Conservation (phyloP, 35 echinoderm and acorn worm species). For the Amphiura filiformis region DNA sequence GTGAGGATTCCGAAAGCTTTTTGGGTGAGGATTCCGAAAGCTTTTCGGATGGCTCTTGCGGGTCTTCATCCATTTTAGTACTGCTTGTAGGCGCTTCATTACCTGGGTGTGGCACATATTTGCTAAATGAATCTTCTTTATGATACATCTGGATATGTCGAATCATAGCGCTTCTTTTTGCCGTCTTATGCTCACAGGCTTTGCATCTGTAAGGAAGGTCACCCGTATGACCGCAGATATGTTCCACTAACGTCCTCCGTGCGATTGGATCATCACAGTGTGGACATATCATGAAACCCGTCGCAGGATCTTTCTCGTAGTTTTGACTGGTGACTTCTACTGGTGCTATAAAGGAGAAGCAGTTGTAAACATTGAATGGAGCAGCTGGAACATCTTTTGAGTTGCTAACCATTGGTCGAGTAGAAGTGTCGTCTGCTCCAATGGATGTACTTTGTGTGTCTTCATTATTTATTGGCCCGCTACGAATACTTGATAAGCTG, state of each 20-base stretch:
- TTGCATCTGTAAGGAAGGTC: not conserved
- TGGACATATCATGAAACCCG: not conserved
- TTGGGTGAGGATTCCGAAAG: no score
- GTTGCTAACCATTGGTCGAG: no score
- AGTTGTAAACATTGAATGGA: not conserved
- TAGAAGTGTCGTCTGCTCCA: no score
- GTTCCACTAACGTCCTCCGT: not conserved
- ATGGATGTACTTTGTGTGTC: no score
- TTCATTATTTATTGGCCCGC: no score
- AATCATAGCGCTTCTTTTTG: not conserved
- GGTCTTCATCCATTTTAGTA: not conserved
- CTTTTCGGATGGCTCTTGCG: no score
- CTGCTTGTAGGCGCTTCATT: not conserved
- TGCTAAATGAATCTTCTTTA: not conserved
- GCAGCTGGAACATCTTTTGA: not conserved
- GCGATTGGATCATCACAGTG: not conserved
- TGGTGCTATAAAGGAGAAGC: not conserved
- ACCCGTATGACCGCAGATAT: not conserved
- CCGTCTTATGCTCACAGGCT: not conserved
- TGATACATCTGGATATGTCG: slow-evolving; percentile 5
- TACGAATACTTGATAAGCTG: no score
- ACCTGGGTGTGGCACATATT: not conserved
- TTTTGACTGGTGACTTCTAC: not conserved
- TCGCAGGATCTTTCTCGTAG: not conserved
- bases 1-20: no score